A percentile compares a stretch with the other conserved stretches of the same genome.
phyloP scores from a whole-genome alignment of 1,140 invertebrate genomes.

The Diorhabda elongata region DNA sequence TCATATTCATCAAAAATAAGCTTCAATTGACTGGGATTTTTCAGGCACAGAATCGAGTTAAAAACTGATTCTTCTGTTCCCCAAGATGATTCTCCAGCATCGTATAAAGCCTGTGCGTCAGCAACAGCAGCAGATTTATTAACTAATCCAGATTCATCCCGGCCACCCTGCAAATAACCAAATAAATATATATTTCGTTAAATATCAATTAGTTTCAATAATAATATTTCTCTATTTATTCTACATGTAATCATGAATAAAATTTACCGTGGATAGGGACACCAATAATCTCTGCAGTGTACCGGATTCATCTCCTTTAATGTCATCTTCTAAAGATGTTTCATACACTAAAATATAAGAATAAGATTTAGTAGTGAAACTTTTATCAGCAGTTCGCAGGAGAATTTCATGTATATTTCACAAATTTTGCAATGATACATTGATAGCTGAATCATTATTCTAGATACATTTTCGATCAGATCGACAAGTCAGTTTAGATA shows the following conservation, averaged over 20 bases:
- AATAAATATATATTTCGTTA: background rate
- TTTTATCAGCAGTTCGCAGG: no score
- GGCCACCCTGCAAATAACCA: slow-evolving; percentile 32
- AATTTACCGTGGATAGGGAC: slow-evolving; percentile 64
- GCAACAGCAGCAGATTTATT: slow-evolving; percentile 46
- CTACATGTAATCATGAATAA: background rate
- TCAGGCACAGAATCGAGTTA: slow-evolving; percentile 58
- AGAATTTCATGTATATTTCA: no score
- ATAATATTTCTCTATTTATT: background rate
- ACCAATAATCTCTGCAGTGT: slow-evolving; percentile 81
- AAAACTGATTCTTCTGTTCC: slow-evolving; percentile 71
- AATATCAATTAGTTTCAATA: background rate
- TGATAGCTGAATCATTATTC: no score
- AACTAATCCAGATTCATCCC: slow-evolving; percentile 40
- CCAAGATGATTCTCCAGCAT: slow-evolving; percentile 56
- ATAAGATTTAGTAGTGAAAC: background rate
- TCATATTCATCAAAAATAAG: slow-evolving; percentile 75
- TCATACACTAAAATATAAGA: slow-evolving; percentile 61
- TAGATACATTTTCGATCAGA: no score
- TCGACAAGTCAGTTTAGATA: no score
- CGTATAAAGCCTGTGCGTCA: slow-evolving; percentile 56
- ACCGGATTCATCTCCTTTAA: slow-evolving; percentile 83
- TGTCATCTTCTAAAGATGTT: slow-evolving; percentile 71
- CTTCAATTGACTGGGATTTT: slow-evolving; percentile 60
- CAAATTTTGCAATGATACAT: no score